Evolutionary conservation across 2,888 invertebrate species (phyloP).

Genomic region (Drosophila merina): DNA sequence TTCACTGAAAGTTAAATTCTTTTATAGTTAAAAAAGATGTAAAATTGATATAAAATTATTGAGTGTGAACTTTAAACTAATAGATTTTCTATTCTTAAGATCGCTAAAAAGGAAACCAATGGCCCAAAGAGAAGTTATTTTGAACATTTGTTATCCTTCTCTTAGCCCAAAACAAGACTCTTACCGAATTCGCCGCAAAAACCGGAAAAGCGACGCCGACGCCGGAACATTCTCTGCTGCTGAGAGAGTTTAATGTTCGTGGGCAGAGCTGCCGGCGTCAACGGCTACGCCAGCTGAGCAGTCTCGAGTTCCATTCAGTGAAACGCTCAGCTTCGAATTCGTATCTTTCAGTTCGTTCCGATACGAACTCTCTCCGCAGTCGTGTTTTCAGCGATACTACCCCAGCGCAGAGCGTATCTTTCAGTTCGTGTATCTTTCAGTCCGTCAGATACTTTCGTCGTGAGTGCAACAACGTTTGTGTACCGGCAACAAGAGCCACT

Average conservation of each 20-base stretch:
- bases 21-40: too few species aligned
- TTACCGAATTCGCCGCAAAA: slow-evolving; percentile 67
- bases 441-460: slow-evolving; percentile 78
- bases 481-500: slow-evolving; percentile 47
- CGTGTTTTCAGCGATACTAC: slow-evolving; percentile 2
- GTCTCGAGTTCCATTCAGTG: slow-evolving; percentile 81
- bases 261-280: slow-evolving; percentile 31
- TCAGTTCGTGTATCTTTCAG: slow-evolving; percentile 51
- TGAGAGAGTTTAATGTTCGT: slow-evolving; percentile 6
- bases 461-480: slow-evolving; percentile 74
- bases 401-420: slow-evolving; percentile 30
- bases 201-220: slow-evolving; percentile 51
- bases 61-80: background rate
- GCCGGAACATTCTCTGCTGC: slow-evolving; percentile 20
- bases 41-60: too few species aligned
- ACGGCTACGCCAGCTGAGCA: slow-evolving; percentile 31
- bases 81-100: background rate
- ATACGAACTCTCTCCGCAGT: slow-evolving; percentile 2
- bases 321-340: slow-evolving; percentile 56
- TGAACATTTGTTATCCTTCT: slow-evolving; percentile 3
- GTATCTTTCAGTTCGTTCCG: slow-evolving; percentile 52
- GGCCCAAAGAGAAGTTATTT: slow-evolving; percentile 6
- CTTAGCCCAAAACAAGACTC: slow-evolving; percentile 9
- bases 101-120: background rate
- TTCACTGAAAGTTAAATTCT: too few species aligned